phyloP scores from a whole-genome alignment of 2,797 vertebrate species.

The Gila robusta region DNA sequence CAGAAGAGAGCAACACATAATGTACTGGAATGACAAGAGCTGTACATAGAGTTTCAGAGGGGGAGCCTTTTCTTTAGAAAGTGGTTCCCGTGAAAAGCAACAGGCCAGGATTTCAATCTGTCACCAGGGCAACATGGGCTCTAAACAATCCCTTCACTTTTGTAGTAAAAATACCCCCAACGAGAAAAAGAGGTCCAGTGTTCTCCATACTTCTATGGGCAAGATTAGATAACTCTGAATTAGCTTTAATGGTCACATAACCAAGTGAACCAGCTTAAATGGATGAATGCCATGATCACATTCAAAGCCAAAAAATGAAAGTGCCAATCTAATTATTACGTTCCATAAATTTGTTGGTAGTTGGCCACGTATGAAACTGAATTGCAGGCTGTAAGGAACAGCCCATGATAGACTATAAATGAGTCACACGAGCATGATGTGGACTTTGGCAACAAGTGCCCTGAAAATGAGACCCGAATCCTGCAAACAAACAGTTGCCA shows the following conservation, averaged over 20 bases:
- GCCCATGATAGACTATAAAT: constrained; percentile 69
- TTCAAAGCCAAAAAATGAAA: constrained; percentile 49
- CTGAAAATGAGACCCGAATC: constrained; percentile 64
- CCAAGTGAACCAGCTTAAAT: constrained; percentile 67
- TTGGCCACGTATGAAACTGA: constrained; percentile 67
- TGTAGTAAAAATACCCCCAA: constrained; percentile 59
- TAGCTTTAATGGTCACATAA: constrained; percentile 65
- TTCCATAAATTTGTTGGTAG: constrained; percentile 69
- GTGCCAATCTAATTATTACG: constrained; percentile 61
- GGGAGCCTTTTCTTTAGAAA: constrained; percentile 35
- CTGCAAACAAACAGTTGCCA: constrained; percentile 71
- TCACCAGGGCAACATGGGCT: constrained; percentile 65
- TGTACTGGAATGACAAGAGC: constrained; percentile 35
- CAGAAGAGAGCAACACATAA: constrained; percentile 25
- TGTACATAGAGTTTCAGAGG: background rate
- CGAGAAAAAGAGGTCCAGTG: constrained; percentile 53
- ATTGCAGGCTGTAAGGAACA: constrained; percentile 64
- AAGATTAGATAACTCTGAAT: constrained; percentile 63
- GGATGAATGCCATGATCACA: constrained; percentile 66
- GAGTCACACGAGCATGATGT: constrained; percentile 75
- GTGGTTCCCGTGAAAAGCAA: constrained; percentile 54
- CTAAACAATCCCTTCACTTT: constrained; percentile 59
- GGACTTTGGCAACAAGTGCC: constrained; percentile 68
- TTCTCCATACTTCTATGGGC: constrained; percentile 60
- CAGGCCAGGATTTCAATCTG: constrained; percentile 52